A percentile compares a stretch with the other conserved stretches of the same genome.
Evolutionary conservation across 1,140 invertebrate species (phyloP).

Genomic region (Drosophila grimshawi): DNA sequence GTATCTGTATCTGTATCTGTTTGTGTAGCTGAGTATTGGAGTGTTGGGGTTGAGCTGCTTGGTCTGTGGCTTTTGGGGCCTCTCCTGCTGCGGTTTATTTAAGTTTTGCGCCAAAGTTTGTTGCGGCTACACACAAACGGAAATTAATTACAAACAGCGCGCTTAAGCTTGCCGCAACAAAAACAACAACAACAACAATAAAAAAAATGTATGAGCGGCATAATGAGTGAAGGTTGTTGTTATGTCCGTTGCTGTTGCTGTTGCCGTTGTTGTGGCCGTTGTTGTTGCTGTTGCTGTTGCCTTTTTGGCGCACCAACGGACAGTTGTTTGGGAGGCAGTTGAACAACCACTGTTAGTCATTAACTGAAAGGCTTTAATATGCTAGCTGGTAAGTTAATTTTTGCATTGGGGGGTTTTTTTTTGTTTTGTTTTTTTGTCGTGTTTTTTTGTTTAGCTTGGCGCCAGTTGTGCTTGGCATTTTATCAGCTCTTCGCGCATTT

Average conservation of each 20-base stretch:
- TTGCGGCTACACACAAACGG: conserved; percentile 78
- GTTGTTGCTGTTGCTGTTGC: conserved; percentile 29
- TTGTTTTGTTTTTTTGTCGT: conserved; percentile 2
- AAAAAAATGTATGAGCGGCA: conserved; percentile 73
- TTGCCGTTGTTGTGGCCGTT: conserved; percentile 32
- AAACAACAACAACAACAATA: conserved; percentile 48
- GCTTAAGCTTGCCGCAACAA: conserved; percentile 64
- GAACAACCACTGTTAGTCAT: conserved; percentile 43
- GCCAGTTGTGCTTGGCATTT: conserved; percentile 71
- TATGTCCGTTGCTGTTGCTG: conserved; percentile 30
- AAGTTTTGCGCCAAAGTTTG: conserved; percentile 68
- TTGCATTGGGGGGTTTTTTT: background rate
- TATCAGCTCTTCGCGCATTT: conserved; percentile 59
- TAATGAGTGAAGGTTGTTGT: conserved; percentile 70
- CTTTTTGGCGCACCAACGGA: conserved; percentile 26
- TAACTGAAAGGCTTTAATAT: conserved; percentile 71
- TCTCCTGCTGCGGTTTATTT: conserved; percentile 71
- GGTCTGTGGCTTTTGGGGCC: conserved; percentile 25
- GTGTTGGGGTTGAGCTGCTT: conserved; percentile 2
- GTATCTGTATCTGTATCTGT: conserved; percentile 3
- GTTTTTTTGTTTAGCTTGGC: conserved; percentile 42
- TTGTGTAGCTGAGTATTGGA: conserved; percentile 10
- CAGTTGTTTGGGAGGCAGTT: conserved; percentile 11
- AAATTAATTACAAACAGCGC: conserved; percentile 82
- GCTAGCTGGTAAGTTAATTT: conserved; percentile 55